Evolutionary conservation across 2,113 vertebrate species (phyloP).

Genomic region (Paratilapia polleni): DNA sequence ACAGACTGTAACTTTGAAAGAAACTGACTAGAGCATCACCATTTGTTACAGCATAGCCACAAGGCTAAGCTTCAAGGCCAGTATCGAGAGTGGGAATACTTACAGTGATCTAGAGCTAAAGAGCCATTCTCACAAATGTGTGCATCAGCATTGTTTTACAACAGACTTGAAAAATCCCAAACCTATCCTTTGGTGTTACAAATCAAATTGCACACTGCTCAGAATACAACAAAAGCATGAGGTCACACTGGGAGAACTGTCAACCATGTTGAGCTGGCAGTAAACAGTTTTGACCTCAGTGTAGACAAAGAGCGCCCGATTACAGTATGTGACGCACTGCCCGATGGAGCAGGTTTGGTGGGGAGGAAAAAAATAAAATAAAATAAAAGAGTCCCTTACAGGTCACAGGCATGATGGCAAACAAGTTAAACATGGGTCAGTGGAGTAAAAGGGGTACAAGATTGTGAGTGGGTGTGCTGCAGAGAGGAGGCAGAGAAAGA

Average conservation of each 20-base stretch:
- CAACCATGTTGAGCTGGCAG: slow-evolving; percentile 12
- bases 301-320: not conserved
- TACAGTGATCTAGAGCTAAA: not conserved
- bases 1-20: not conserved
- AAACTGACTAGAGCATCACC: not conserved
- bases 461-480: not conserved
- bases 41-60: not conserved
- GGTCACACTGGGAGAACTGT: not conserved
- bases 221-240: slow-evolving; percentile 23
- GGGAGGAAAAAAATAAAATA: not conserved
- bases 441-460: slow-evolving; percentile 4
- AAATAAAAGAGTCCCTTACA: not conserved
- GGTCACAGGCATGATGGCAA: slow-evolving; percentile 29
- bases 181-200: slow-evolving; percentile 3
- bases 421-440: slow-evolving; percentile 42
- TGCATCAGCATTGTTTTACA: not conserved
- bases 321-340: not conserved
- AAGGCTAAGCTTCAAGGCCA: too few relatives aligned
- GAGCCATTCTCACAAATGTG: not conserved
- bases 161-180: not conserved
- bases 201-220: slow-evolving; percentile 8
- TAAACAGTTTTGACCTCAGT: slow-evolving; percentile 19
- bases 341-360: slow-evolving; percentile 5
- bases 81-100: not conserved
- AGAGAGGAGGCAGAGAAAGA: slow-evolving; percentile 12